Conservation (phyloP, 1,140 invertebrate species). For the Ips nitidus region DNA sequence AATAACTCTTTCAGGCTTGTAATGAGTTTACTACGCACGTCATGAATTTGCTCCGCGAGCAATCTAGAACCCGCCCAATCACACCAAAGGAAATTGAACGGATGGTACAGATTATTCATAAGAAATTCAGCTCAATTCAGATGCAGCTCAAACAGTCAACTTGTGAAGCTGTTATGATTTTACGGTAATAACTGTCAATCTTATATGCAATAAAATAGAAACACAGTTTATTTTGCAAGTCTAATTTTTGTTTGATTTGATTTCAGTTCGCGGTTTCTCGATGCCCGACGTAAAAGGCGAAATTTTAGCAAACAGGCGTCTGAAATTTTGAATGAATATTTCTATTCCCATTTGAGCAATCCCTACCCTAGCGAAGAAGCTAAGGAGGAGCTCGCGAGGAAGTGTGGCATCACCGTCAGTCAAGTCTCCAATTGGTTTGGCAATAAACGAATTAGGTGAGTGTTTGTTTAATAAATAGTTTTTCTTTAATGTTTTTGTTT, state of each 20-base stretch:
- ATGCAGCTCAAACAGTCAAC: conserved; percentile 99
- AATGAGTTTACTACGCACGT: conserved; percentile 99
- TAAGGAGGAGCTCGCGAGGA: conserved; percentile 98
- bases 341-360: conserved; percentile 99
- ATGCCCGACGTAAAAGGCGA: conserved; percentile 96
- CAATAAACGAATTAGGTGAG: conserved; percentile 93
- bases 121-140: conserved; percentile 99
- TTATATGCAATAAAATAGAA: not conserved
- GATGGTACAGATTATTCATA: conserved; percentile 99
- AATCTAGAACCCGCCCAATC: conserved; percentile 94
- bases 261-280: conserved; percentile 78
- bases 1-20: conserved; percentile 76
- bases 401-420: conserved; percentile 98
- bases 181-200: conserved; percentile 61
- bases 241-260: not conserved
- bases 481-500: not conserved
- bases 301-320: conserved; percentile 99
- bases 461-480: no score
- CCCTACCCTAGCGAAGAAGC: conserved; percentile 99
- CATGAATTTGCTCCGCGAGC: conserved; percentile 96
- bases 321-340: conserved; percentile 99
- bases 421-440: conserved; percentile 99
- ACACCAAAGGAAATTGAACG: conserved; percentile 96
- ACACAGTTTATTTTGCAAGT: no score
- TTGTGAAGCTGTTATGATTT: conserved; percentile 99